Conservation (phyloP, 2,888 invertebrate genomes). For the Drosophila ustulata region DNA sequence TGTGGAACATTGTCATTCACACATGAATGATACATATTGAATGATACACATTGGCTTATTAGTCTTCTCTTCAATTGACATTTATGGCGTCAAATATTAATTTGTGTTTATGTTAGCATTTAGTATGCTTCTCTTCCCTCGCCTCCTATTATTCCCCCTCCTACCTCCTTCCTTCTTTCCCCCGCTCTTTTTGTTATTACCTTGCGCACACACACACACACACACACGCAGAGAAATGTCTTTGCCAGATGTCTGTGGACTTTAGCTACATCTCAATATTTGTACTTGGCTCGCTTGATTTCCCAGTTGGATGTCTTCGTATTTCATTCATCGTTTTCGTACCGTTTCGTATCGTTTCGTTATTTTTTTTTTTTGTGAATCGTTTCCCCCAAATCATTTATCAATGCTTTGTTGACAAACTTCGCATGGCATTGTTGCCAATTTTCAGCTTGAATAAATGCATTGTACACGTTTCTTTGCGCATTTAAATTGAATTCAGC, state of each 20-base stretch:
- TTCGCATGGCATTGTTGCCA: conserved; percentile 18
- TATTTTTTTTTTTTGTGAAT: too few relatives aligned
- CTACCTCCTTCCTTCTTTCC: not conserved
- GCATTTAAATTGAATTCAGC: not conserved
- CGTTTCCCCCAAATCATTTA: not conserved
- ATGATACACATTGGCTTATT: conserved; percentile 51
- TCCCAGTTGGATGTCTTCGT: conserved; percentile 16
- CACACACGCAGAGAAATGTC: conserved; percentile 8
- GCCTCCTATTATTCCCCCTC: not conserved
- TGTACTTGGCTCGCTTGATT: conserved; percentile 15
- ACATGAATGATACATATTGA: conserved; percentile 45
- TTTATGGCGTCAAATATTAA: conserved; percentile 59
- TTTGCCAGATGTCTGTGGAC: conserved; percentile 24
- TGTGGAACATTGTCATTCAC: conserved; percentile 36
- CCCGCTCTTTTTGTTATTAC: not conserved
- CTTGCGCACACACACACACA: conserved; percentile 3
- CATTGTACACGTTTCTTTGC: not conserved
- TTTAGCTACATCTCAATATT: conserved; percentile 21
- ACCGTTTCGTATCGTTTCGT: not conserved
- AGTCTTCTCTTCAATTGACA: conserved; percentile 50
- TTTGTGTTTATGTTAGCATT: conserved; percentile 55
- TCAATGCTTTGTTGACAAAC: conserved; percentile 17
- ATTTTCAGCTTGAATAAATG: conserved; percentile 7
- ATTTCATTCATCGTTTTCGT: not conserved
- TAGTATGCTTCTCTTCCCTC: conserved; percentile 12